Percentiles rank a stretch among this genome's conserved stretches.
These are phyloP conservation scores for Cheilosia urbana DNA, from an alignment of 2,888 invertebrate species.

Conservation along the genomic window DNA sequence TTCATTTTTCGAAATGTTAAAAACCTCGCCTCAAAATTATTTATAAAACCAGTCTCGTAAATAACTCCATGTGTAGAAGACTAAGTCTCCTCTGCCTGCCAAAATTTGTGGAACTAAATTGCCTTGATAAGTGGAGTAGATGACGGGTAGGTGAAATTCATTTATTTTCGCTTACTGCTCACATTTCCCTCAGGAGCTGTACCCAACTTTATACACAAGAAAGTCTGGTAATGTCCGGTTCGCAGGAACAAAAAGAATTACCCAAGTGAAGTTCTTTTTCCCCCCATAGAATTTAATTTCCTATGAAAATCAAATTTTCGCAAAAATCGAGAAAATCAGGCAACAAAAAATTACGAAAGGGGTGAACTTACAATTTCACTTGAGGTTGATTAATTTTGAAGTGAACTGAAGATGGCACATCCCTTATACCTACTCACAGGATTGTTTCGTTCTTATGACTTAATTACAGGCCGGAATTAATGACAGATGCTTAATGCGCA, in stretches of 20 bases:
- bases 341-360: not conserved
- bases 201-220: not conserved
- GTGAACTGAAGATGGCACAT: slow-evolving; percentile 16
- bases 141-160: too few relatives aligned
- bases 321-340: not conserved
- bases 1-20: too few relatives aligned
- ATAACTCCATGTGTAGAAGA: too few relatives aligned
- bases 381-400: slow-evolving; percentile 43
- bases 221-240: not conserved
- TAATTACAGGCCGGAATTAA: slow-evolving; percentile 64
- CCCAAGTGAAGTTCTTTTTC: not conserved
- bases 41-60: too few relatives aligned
- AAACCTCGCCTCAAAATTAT: too few relatives aligned
- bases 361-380: slow-evolving; percentile 30
- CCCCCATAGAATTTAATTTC: not conserved
- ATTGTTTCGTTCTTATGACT: slow-evolving; percentile 24
- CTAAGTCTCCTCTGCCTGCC: too few relatives aligned
- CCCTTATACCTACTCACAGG: not conserved
- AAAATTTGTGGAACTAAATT: too few relatives aligned
- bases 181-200: too few relatives aligned
- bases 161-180: too few relatives aligned
- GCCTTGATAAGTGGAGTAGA: too few relatives aligned
- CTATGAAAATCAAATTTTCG: not conserved
- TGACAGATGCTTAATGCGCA: slow-evolving; percentile 50
- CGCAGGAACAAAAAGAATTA: not conserved